These are phyloP conservation scores for Entomobrya proxima DNA, from an alignment of 2,888 invertebrate genomes.

Conservation along the genomic window DNA sequence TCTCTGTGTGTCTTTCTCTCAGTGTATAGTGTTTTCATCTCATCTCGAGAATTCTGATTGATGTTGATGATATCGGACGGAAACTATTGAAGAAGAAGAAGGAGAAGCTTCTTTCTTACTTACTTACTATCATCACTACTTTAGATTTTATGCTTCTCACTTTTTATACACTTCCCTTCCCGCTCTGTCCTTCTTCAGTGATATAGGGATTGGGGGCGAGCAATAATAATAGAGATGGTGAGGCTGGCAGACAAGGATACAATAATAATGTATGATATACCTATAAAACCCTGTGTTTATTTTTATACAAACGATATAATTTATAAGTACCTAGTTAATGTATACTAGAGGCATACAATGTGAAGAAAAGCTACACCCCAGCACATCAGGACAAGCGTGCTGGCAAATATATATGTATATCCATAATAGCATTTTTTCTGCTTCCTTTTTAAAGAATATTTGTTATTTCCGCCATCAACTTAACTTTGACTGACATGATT, in stretches of 20 bases:
- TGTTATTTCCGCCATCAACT: slow-evolving; percentile 57
- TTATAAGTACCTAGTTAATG: slow-evolving; percentile 23
- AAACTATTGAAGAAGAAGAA: slow-evolving; percentile 43
- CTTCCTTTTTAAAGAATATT: neutral
- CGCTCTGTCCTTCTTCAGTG: neutral
- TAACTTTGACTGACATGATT: slow-evolving; percentile 63
- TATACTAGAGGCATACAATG: neutral
- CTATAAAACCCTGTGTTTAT: slow-evolving; percentile 5
- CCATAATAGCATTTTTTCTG: neutral
- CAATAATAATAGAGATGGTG: neutral
- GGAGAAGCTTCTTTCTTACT: slow-evolving; percentile 7
- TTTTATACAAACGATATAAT: neutral
- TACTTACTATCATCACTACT: slow-evolving; percentile 20
- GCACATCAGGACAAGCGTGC: neutral
- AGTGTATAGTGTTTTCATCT: slow-evolving; percentile 42
- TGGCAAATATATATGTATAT: neutral
- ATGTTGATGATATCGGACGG: slow-evolving; percentile 61
- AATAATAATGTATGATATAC: slow-evolving; percentile 7
- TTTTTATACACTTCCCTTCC: slow-evolving; percentile 37
- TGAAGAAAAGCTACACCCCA: neutral
- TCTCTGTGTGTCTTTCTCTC: too few species aligned
- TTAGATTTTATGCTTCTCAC: slow-evolving; percentile 33
- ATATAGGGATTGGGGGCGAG: neutral
- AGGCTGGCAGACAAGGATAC: neutral
- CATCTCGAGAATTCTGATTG: slow-evolving; percentile 58